These are phyloP conservation scores for Oreochromis grahami DNA, from an alignment of 2,797 vertebrate genomes.

Conservation along the genomic window DNA sequence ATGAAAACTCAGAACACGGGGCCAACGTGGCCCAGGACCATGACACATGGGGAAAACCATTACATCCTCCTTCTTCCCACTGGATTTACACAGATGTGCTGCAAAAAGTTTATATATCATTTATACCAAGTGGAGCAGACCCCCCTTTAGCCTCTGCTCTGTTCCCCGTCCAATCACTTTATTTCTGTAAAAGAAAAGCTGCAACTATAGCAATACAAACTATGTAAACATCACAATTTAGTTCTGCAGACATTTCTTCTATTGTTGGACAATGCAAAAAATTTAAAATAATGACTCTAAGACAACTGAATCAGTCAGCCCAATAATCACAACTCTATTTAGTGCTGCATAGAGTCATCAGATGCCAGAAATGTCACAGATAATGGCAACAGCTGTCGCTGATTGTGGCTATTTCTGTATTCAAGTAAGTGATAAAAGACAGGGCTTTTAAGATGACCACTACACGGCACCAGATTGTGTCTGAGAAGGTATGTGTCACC, in stretches of 20 bases:
- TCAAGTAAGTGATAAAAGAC: background rate
- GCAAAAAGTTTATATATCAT: background rate
- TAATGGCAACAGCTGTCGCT: background rate
- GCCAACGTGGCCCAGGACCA: too few relatives aligned
- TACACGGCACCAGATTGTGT: background rate
- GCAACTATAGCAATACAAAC: background rate
- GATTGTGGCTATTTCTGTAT: background rate
- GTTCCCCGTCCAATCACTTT: background rate
- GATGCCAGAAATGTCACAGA: background rate
- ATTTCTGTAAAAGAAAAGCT: background rate
- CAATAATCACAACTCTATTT: background rate
- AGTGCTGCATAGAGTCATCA: background rate
- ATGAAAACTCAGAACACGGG: too few relatives aligned
- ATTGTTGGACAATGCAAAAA: background rate
- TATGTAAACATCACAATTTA: background rate
- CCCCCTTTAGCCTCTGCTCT: background rate
- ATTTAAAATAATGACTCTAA: background rate
- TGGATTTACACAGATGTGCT: background rate
- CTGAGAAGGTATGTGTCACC: background rate
- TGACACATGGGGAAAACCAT: background rate
- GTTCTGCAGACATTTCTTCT: background rate
- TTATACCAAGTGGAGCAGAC: background rate
- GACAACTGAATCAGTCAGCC: background rate
- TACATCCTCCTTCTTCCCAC: rapidly evolving
- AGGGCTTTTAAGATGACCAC: background rate